phyloP scores from a whole-genome alignment of 2,888 invertebrate species.

The Lasioglossum leucozonium region DNA sequence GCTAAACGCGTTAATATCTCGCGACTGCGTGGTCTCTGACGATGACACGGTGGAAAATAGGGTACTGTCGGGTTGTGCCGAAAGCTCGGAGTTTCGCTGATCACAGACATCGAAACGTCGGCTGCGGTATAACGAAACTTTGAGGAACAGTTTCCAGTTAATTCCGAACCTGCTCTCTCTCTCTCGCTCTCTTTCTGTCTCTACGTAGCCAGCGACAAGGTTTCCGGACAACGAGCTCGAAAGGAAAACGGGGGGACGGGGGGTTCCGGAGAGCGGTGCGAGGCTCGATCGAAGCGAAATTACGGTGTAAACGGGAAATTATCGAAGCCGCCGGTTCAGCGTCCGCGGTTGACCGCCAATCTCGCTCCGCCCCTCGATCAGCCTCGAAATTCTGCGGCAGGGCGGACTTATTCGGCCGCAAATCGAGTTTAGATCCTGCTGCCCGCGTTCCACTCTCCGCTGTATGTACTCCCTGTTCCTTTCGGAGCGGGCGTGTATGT shows the following conservation, averaged over 20 bases:
- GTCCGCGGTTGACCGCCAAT: slow-evolving; percentile 75
- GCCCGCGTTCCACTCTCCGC: background rate
- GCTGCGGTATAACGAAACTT: slow-evolving; percentile 9
- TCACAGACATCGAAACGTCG: slow-evolving; percentile 10
- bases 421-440: slow-evolving; percentile 66
- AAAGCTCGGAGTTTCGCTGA: slow-evolving; percentile 5
- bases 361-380: slow-evolving; percentile 68
- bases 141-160: background rate
- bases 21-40: background rate
- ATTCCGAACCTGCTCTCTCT: background rate
- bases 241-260: slow-evolving; percentile 22
- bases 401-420: slow-evolving; percentile 56
- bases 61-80: background rate
- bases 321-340: slow-evolving; percentile 63
- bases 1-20: slow-evolving; percentile 22
- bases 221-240: slow-evolving; percentile 5
- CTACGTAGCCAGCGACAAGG: background rate
- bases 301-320: slow-evolving; percentile 69
- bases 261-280: slow-evolving; percentile 26
- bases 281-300: slow-evolving; percentile 56
- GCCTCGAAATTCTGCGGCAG: slow-evolving; percentile 63
- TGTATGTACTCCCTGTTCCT: background rate
- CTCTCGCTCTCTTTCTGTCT: background rate
- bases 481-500: no score
- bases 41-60: slow-evolving; percentile 6